Conservation (phyloP, 2,888 invertebrate genomes). For the Abrostola triplasia region DNA sequence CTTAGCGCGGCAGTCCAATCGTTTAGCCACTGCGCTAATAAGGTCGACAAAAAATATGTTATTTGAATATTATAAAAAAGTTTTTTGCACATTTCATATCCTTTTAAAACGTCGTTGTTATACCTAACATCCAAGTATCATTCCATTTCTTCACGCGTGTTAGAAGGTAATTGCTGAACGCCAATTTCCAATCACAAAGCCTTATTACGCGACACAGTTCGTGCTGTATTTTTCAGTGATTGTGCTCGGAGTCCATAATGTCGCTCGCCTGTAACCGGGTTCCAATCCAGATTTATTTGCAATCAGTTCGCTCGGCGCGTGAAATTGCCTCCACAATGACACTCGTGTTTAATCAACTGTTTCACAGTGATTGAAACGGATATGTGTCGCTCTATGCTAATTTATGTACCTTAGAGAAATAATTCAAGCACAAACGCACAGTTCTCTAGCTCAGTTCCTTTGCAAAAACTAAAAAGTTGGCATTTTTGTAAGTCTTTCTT, state of each 20-base stretch:
- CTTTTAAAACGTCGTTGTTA: neutral
- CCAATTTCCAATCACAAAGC: neutral
- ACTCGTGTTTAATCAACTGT: conserved; percentile 65
- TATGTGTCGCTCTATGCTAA: conserved; percentile 44
- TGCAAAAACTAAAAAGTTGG: neutral
- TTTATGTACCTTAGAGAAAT: conserved; percentile 9
- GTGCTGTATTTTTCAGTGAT: conserved; percentile 15
- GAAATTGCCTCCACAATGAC: conserved; percentile 65
- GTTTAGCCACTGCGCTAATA: too few relatives aligned
- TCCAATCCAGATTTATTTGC: conserved; percentile 63
- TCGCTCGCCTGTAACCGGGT: conserved; percentile 22
- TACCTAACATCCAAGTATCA: neutral
- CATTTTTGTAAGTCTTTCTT: too few relatives aligned
- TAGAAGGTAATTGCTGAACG: neutral
- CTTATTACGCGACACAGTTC: conserved; percentile 9
- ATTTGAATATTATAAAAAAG: too few relatives aligned
- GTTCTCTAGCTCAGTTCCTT: neutral
- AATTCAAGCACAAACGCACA: conserved; percentile 2
- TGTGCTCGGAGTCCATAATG: conserved; percentile 33
- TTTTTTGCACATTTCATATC: conserved; percentile 8
- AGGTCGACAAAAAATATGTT: too few relatives aligned
- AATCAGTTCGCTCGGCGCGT: conserved; percentile 61
- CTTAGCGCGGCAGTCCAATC: too few relatives aligned
- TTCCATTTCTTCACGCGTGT: too few relatives aligned
- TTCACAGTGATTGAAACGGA: conserved; percentile 57